phyloP scores from a whole-genome alignment of 2,113 vertebrate genomes.

The Myrmophylax atrothorax region DNA sequence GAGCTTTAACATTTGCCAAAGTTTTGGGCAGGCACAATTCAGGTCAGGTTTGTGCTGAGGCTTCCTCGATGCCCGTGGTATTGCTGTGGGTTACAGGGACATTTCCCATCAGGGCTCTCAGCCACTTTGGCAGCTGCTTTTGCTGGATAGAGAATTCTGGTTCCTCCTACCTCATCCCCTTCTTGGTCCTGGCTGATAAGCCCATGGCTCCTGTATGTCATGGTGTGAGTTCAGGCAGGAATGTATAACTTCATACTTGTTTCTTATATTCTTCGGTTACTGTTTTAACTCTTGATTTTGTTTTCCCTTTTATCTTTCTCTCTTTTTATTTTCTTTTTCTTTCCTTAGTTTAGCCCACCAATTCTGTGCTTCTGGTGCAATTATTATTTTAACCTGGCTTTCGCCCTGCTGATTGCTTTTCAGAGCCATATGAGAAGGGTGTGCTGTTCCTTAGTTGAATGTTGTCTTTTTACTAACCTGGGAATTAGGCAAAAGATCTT shows the following conservation, averaged over 20 bases:
- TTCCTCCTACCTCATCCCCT: not conserved
- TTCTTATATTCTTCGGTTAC: not conserved
- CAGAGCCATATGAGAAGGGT: not conserved
- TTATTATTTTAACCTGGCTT: not conserved
- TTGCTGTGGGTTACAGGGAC: not conserved
- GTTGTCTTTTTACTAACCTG: not conserved
- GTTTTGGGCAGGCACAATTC: accelerated
- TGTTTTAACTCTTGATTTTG: not conserved
- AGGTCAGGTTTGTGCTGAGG: not conserved
- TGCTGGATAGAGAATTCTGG: not conserved
- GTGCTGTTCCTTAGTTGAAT: not conserved
- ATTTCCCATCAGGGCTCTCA: not conserved
- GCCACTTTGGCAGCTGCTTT: not conserved
- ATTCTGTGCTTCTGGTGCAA: not conserved
- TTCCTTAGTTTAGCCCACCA: not conserved
- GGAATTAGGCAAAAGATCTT: not conserved
- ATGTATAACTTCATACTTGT: not conserved
- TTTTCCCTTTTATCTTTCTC: not conserved
- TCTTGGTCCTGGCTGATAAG: not conserved
- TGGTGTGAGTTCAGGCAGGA: not conserved
- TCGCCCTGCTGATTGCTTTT: not conserved
- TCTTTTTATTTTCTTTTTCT: not conserved
- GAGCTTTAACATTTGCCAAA: not conserved
- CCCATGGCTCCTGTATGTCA: not conserved
- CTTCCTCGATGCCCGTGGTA: not conserved